Conservation (phyloP, 2,888 invertebrate species). For the Micropterix aruncella region DNA sequence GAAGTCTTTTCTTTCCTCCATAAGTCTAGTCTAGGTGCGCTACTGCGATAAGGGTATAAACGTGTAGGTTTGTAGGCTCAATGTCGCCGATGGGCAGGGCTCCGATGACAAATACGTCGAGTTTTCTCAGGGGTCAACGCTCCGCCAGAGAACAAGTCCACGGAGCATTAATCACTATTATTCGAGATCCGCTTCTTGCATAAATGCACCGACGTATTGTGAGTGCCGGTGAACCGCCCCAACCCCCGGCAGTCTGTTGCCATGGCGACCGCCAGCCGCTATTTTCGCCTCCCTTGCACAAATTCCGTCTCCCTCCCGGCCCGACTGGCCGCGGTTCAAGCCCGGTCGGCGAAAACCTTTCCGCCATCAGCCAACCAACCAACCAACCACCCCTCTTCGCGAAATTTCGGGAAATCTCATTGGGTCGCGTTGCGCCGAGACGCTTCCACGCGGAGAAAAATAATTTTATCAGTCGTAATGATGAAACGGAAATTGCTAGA, state of each 20-base stretch:
- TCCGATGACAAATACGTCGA: too few relatives aligned
- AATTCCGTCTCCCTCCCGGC: not conserved
- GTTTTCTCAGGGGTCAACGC: not conserved
- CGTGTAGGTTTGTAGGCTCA: too few relatives aligned
- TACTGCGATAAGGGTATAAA: too few relatives aligned
- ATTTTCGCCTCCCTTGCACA: constrained; percentile 7
- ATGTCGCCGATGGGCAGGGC: too few relatives aligned
- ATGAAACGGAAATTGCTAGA: too few relatives aligned
- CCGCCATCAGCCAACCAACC: not conserved
- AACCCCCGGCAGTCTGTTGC: constrained; percentile 7
- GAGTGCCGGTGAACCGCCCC: constrained; percentile 11
- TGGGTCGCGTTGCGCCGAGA: too few relatives aligned
- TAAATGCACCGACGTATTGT: constrained; percentile 7
- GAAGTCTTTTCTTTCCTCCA: too few relatives aligned
- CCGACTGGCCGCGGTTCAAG: not conserved
- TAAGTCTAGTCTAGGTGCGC: too few relatives aligned
- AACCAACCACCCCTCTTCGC: too few relatives aligned
- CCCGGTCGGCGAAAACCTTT: not conserved
- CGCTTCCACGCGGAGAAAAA: too few relatives aligned
- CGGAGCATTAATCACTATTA: not conserved
- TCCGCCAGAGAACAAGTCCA: not conserved
- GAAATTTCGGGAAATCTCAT: too few relatives aligned
- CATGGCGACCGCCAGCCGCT: constrained; percentile 11
- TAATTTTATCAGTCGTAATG: too few relatives aligned
- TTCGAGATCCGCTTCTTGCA: not conserved